Base-by-base conservation (phyloP, 2,888 invertebrate genomes). In the Aphidius colemani region DNA sequence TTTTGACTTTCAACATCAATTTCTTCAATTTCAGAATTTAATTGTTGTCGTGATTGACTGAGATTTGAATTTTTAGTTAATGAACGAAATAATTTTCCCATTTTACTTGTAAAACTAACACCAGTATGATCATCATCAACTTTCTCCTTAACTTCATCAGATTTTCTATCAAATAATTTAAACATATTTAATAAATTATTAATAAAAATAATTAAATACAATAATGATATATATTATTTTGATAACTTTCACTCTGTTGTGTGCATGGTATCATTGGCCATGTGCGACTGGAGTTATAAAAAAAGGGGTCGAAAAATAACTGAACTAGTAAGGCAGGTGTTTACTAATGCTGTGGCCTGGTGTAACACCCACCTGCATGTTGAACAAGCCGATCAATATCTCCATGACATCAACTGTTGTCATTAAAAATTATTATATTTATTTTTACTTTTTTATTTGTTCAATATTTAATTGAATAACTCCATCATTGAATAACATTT, bases 41-140 rank as follows among this genome's bases (percentile, higher is more conserved):
- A 43, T 43, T 61, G 53, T 58, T 61, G 58, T 43, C 13, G 48
- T 6, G 61, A 43, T 51, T 61, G 61, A 53, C 45, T 65, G 5
- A 48, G 30, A 53, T 53, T 63, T 7, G 46, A 57, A 7, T 61
- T 53, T 53, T 53, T 65, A 48, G 58, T 61, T 13, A 65, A 61
- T 10, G 59, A 30, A n/a, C 65, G 65, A 53, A 65, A 61, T 11
- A 65, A 53, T 49, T 46, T 51, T 10, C 58, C 61, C 61, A 65
- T 48, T 58, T 57, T 65, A 7, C 5, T 13, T 61, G 11, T 61
- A 57, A 13, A 65, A 43, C 61, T 51, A 30, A 3, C 58, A 53
- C 51, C 18, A n/a, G 58, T 30, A 53, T 61, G 61, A 13, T 43
- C 39, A 8, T 57, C 40, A 11, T 40, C 41, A 11, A n/a, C 39